Conservation (phyloP, 2,113 vertebrate genomes). For the Athene noctua region DNA sequence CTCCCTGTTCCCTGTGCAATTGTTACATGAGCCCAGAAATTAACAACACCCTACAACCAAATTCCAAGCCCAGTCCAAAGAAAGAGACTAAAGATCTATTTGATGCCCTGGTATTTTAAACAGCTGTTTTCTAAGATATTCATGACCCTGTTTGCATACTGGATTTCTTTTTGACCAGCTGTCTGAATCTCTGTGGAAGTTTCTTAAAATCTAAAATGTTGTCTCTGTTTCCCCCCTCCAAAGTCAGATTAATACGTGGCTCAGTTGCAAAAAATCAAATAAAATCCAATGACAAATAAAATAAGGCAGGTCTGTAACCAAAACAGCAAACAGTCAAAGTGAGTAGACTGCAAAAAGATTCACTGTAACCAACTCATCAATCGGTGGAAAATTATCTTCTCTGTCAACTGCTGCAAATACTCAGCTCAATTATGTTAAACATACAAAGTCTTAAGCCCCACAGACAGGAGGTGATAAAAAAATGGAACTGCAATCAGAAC, state of each 20-base stretch:
- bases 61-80: neutral
- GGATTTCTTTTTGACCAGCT: neutral
- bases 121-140: neutral
- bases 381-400: neutral
- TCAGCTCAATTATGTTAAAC: neutral
- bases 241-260: neutral
- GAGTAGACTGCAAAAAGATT: neutral
- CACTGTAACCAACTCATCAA: neutral
- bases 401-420: neutral
- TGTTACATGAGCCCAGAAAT: neutral
- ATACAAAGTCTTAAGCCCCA: neutral
- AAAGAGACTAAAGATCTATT: neutral
- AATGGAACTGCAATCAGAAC: slow-evolving; percentile 19
- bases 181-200: neutral
- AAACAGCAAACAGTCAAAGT: neutral
- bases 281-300: neutral
- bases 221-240: neutral
- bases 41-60: neutral
- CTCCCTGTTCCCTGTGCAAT: neutral
- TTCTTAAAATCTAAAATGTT: neutral
- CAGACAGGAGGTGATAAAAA: neutral
- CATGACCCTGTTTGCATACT: neutral
- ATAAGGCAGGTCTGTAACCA: neutral
- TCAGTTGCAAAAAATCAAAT: neutral
- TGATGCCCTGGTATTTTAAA: neutral